Base-by-base conservation (phyloP, 2,113 vertebrate genomes). In the Cochlearius cochlearius region DNA sequence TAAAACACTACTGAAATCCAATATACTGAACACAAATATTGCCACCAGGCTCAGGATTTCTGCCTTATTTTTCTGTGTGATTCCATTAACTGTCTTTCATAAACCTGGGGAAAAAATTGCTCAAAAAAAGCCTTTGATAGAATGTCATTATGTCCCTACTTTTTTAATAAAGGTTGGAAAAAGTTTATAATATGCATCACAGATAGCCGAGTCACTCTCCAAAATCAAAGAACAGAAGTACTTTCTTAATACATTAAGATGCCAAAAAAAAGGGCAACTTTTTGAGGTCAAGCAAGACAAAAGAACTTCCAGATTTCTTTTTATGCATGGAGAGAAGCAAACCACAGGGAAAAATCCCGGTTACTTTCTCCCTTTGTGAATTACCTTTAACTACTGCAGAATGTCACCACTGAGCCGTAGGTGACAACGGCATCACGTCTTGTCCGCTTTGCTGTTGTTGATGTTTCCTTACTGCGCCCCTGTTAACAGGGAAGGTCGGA, bases 341-440 rank as follows among this genome's bases (percentile, higher is more conserved):
- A 63, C 16, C 9, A 6, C 0, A 0, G 23, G 34, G 8, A 1
- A n/a, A 67, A 76, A 80, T 45, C 25, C 39, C 2, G 1, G 20
- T 55, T 36, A 9, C 5, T 83, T 69, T 76, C 18, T 90, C 81
- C 16, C 15, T 74, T 27, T 77, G 26, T 30, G 75, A 86, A n/a
- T 59, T 59, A 34, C 63, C 68, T 83, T 58, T 45, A 45, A 15
- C 45, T 47, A 10, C 17, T 66, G 55, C 55, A 60, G 58, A 83
- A 55, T 8, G n/a, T 50, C 74, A 62, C 41, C 0, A 0, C 30
- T 29, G 71, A 82, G 74, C 38, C 4, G 2, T 6, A 32, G 62
- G 29, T 76, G 88, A 63, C 84, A 88, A 12, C 26, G 39, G 39
- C 7, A 8, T 19, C 74, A 11, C 0, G 0, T 50, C 53, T 39